A percentile compares a stretch with the other conserved stretches of the same genome.
Evolutionary conservation across 2,113 vertebrate genomes (phyloP).

Genomic region (Boulengeromyrus knoepffleri): DNA sequence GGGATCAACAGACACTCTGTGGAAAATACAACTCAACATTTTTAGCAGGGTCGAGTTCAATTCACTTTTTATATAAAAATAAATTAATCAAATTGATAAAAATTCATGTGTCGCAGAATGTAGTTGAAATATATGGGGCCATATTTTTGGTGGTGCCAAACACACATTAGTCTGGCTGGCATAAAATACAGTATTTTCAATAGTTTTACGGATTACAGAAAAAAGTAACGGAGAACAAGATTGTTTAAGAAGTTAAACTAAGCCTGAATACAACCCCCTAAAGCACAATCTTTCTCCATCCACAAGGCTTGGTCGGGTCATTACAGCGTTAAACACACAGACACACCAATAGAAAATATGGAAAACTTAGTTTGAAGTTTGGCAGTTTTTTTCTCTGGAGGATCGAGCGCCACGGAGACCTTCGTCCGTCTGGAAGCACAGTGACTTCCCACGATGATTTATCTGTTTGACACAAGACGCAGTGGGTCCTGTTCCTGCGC

Average conservation of each 20-base stretch:
- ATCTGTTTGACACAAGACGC: neutral
- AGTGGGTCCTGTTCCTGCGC: conserved; percentile 2
- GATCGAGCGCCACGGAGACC: neutral
- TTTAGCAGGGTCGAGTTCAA: neutral
- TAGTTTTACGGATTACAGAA: neutral
- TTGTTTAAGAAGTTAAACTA: neutral
- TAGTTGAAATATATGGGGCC: neutral
- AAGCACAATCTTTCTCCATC: neutral
- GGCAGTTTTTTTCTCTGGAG: neutral
- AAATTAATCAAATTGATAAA: neutral
- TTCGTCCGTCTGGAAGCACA: neutral
- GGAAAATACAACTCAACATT: conserved; percentile 6
- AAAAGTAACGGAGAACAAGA: neutral
- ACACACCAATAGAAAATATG: neutral
- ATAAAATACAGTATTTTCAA: neutral
- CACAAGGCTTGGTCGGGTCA: neutral
- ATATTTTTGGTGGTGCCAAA: neutral
- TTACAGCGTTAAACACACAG: neutral
- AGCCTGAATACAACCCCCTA: neutral
- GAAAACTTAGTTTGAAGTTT: neutral
- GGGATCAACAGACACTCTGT: conserved; percentile 4
- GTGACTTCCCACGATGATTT: neutral
- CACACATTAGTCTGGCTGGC: neutral
- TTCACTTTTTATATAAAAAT: neutral
- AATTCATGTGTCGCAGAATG: neutral